Base-by-base conservation (phyloP, 2,888 invertebrate genomes). In the Cerastis leucographa region DNA sequence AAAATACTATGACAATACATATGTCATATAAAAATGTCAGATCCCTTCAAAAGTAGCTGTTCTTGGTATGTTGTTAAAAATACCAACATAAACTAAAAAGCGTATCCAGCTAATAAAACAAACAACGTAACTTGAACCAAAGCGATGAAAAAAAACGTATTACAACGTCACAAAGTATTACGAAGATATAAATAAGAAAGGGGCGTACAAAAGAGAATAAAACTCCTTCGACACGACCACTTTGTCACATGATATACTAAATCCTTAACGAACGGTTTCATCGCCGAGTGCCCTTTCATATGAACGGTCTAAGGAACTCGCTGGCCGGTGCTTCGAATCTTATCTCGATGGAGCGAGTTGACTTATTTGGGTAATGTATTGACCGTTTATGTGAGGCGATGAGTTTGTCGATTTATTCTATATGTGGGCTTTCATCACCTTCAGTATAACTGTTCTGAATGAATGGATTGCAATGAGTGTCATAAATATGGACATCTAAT, bases 161-260 rank as follows among this genome's bases (percentile, higher is more conserved):
- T 59, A 79, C 46, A 76, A 46, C 69, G 64, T 70, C 67, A 74
- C 76, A 64, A 84, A 64, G 64, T 87, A 84, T 80, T 72, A 86
- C 72, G 73, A 72, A 71, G 54, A 49, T 62, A 71, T 86, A 86
- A 84, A 80, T 77, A 84, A 84, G 59, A 65, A 79, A 69, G 49
- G 61, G 46, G 19, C 49, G 61, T 51, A 69, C 64, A 72, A 86
- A 83, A 74, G 74, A 80, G 86, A 73, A 86, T 81, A 69, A 85
- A 71, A 72, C 69, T 72, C 54, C 56, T 80, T 67, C 59, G 66
- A 76, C 81, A 74, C 61, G 67, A 71, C 56, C 80, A 83, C 74
- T 87, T 84, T 78, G 87, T 85, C 72, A 84, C 75, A 70, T 70
- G 85, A 84, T 87, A 80, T 76, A 68, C 67, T 71, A 76, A 74